Evolutionary conservation across 2,888 invertebrate species (phyloP), one percentile per base, ranked within the genome.

Genomic region (Parnassius apollo): DNA sequence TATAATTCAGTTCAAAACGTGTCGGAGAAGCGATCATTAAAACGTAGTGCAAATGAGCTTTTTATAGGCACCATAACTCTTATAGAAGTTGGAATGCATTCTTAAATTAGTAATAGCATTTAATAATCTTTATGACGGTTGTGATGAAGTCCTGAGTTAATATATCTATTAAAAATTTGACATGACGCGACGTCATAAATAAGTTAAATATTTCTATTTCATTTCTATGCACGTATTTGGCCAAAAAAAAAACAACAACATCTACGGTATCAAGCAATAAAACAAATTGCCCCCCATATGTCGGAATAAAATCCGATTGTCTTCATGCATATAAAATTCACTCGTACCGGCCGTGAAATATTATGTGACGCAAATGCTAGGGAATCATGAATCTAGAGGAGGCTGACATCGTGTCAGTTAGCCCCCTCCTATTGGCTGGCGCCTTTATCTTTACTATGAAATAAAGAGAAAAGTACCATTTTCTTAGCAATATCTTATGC

Each of bases 391-490:
- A 87, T 85, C 83, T 78, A 71, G 71, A 76, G 75, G 71, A 75
- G 75, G 79, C 79, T 78, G 81, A 78, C 80, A 73, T 75, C 71
- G 74, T 77, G 78, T 72, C 78, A 77, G 80, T 78, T 80, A 59
- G 50, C 83, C 80, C 83, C 83, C 81, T 74, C 71, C 71, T 76
- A 86, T 86, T 82, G 77, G 75, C 71, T 67, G 70, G 71, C 75
- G 80, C 79, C 82, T 83, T 88, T 88, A 88, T 90, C 86, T 88
- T 84, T 83, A 83, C 86, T 86, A 80, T 79, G 82, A 77, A 83
- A 86, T 87, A 88, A 86, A 86, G 78, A 82, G 75, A 82, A 83
- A 85, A 85, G 83, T 78, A 81, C 81, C 83, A 81, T 78, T 82
- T 81, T 80, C 76, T 70, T 73, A 76, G 85, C 82, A 83, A 89